Percentiles rank a stretch among this genome's conserved stretches.
Evolutionary conservation across 2,113 vertebrate genomes (phyloP).

Genomic region (Zapornia atra): DNA sequence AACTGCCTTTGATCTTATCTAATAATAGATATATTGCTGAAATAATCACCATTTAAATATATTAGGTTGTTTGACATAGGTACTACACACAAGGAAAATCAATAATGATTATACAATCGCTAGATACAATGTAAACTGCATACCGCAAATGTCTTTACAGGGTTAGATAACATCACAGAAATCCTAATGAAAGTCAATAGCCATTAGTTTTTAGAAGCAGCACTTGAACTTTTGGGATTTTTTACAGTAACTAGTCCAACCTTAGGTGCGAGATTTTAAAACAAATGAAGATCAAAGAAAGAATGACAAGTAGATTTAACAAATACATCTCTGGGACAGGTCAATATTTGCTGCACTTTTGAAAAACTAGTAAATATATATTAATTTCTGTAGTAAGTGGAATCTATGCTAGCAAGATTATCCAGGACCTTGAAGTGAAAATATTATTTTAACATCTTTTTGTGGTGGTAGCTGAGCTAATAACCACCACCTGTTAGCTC

Average conservation of each 20-base stretch:
- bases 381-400: constrained; percentile 23
- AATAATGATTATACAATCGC: constrained; percentile 82
- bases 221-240: constrained; percentile 77
- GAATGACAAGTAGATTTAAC: constrained; percentile 65
- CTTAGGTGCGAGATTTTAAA: constrained; percentile 35
- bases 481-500: constrained; percentile 5
- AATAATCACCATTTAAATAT: constrained; percentile 85
- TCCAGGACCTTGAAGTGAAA: neutral
- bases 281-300: constrained; percentile 75
- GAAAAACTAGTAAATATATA: constrained; percentile 46
- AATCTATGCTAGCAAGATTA: neutral
- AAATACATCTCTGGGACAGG: neutral
- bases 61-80: constrained; percentile 83
- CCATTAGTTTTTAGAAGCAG: constrained; percentile 78
- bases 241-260: constrained; percentile 29
- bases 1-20: constrained; percentile 82
- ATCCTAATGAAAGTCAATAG: constrained; percentile 77
- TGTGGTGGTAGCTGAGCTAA: neutral
- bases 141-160: constrained; percentile 73
- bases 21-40: constrained; percentile 74
- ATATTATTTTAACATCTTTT: neutral
- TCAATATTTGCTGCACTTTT: constrained; percentile 45
- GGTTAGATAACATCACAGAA: constrained; percentile 80
- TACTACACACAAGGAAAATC: constrained; percentile 79
- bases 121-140: constrained; percentile 82